Conservation (phyloP, 2,797 vertebrate genomes). For the Acanthiza pusilla region DNA sequence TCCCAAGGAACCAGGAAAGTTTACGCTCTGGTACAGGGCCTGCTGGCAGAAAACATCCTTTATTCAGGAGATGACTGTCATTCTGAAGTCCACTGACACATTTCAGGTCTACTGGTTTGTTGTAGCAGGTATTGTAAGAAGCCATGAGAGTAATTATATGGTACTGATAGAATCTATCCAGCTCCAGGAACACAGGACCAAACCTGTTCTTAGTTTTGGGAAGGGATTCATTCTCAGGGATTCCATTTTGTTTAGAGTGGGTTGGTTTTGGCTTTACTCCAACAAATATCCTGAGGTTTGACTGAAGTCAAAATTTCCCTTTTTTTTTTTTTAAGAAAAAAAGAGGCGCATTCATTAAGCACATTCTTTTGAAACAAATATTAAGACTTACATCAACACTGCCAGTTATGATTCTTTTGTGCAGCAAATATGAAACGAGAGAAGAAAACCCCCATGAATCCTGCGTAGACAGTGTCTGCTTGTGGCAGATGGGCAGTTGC, state of each 20-base stretch:
- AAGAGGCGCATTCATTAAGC: not conserved
- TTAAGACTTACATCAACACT: not conserved
- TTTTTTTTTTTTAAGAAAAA: not conserved
- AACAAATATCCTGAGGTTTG: conserved; percentile 7
- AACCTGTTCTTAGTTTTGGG: conserved; percentile 22
- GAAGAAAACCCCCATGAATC: not conserved
- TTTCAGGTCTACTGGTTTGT: not conserved
- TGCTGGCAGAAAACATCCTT: not conserved
- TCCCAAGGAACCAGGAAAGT: not conserved
- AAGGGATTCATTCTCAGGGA: not conserved
- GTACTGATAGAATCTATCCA: conserved; percentile 39
- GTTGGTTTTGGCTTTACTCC: conserved; percentile 37
- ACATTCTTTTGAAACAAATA: conserved; percentile 20
- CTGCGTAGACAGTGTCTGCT: not conserved
- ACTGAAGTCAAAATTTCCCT: not conserved
- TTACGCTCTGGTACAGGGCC: not conserved
- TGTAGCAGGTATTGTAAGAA: not conserved
- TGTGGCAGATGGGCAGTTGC: not conserved
- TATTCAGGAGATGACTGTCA: not conserved
- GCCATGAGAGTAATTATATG: not conserved
- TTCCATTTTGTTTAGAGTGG: conserved; percentile 17
- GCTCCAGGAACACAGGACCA: not conserved
- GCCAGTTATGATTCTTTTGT: not conserved
- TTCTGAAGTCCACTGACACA: not conserved
- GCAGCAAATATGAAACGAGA: not conserved